Conservation (phyloP, 2,113 vertebrate species). For the Antigone vipio region DNA sequence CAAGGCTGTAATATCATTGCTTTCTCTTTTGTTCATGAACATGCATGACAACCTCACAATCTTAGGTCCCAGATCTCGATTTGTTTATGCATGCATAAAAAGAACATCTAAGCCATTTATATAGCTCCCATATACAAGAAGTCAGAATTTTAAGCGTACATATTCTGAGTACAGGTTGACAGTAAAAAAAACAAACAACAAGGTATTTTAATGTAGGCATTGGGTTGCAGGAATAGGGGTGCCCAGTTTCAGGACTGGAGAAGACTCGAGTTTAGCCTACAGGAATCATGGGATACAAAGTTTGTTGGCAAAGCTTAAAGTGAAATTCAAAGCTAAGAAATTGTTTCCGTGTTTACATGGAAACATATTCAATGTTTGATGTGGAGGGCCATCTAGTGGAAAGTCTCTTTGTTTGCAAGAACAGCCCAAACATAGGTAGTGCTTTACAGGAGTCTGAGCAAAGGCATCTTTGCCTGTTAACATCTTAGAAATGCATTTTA, state of each 20-base stretch:
- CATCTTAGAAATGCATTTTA: not conserved
- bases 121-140: accelerated
- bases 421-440: not conserved
- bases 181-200: not conserved
- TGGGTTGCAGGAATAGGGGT: not conserved
- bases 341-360: not conserved
- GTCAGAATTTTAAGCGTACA: not conserved
- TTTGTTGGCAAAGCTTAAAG: not conserved
- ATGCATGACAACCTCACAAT: accelerated
- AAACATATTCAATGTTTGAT: not conserved
- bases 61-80: not conserved
- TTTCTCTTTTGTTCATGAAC: not conserved
- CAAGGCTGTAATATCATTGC: not conserved
- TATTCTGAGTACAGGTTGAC: not conserved
- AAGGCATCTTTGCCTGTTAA: not conserved
- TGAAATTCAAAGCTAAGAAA: not conserved
- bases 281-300: not conserved
- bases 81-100: not conserved
- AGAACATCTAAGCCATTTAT: not conserved
- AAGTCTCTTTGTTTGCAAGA: not conserved
- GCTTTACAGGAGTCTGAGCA: not conserved
- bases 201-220: not conserved
- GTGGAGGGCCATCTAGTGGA: conserved; percentile 56
- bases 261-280: not conserved
- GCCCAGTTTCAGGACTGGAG: not conserved